Evolutionary conservation across 2,888 invertebrate species (phyloP), one percentile per base, ranked within the genome.

Genomic region (Rotaria socialis): DNA sequence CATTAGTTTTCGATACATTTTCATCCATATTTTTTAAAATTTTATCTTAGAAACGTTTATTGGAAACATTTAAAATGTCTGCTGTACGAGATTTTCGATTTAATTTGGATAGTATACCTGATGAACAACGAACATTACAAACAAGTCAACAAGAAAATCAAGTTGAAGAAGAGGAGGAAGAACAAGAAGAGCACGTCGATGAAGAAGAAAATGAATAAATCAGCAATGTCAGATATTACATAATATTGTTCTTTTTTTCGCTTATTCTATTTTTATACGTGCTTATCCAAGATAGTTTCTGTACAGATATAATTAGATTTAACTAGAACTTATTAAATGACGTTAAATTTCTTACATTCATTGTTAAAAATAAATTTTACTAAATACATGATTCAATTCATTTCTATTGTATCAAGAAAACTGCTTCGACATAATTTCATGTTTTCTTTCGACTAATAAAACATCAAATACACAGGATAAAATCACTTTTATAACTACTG

Each of bases 21-120:
- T 19, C 41, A n/a, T n/a, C n/a, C 8, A 8, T 41, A 0, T 24
- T 14, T 8, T n/a, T 80, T 47, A 0, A 0, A 3, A 47, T 80
- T 14, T 1, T 22, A 24, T 47, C 47, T 43, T n/a, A 80, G 80
- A 80, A 43, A 47, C 47, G 47, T 47, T 47, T 80, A 80, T 47
- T 80, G 4, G 43, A 47, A n/a, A 80, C 80, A 80, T 80, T 80
- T 47, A 80, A 80, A 80, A 47, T 80, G 80, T 47, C 47, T 47
- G 80, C 80, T 47, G 80, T 80, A 43, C 80, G 80, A n/a, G 80
- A 80, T 80, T 80, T 80, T 80, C 80, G 80, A 24, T 47, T 80
- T 14, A 80, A 80, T 47, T 47, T 80, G 47, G 80, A 47, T 47
- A 43, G 47, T n/a, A 43, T 80, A 24, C 80, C 47, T 0, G 80